These are phyloP conservation scores for Martes martes DNA, from an alignment of 2,113 vertebrate genomes.

Conservation along the genomic window DNA sequence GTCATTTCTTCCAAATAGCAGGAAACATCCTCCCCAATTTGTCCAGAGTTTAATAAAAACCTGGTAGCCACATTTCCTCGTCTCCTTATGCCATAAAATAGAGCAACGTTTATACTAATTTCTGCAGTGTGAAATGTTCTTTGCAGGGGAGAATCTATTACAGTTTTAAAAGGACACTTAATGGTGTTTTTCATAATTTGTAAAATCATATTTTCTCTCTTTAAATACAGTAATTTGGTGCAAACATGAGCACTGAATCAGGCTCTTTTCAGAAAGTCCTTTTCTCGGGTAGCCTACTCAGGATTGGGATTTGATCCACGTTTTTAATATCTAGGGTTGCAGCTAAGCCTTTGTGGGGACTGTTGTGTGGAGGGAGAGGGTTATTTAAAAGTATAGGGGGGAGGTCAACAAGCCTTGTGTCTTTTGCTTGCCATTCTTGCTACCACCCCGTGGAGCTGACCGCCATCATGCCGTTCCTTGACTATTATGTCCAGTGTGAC, in stretches of 20 bases:
- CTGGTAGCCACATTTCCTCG: conserved; percentile 65
- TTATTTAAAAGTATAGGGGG: background rate
- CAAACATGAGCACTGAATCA: background rate
- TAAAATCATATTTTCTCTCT: conserved; percentile 52
- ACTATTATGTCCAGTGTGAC: background rate
- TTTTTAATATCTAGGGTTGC: background rate
- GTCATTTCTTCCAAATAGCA: conserved; percentile 75
- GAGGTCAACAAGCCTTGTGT: background rate
- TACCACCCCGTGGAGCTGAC: background rate
- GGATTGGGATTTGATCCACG: background rate
- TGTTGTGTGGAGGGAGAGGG: background rate
- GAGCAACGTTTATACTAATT: conserved; percentile 73
- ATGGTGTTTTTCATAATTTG: conserved; percentile 36
- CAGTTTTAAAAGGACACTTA: conserved; percentile 54
- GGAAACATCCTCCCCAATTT: conserved; percentile 77
- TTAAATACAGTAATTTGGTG: conserved; percentile 32
- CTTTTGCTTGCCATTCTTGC: background rate
- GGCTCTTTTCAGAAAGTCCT: background rate
- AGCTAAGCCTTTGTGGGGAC: background rate
- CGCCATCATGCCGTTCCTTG: too few species aligned
- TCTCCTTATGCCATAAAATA: conserved; percentile 68
- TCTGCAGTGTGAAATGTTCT: conserved; percentile 55
- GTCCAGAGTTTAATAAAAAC: conserved; percentile 77
- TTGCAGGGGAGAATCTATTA: conserved; percentile 49
- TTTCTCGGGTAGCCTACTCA: background rate